Conservation (phyloP, 2,797 vertebrate genomes). For the Sarcophilus harrisii region DNA sequence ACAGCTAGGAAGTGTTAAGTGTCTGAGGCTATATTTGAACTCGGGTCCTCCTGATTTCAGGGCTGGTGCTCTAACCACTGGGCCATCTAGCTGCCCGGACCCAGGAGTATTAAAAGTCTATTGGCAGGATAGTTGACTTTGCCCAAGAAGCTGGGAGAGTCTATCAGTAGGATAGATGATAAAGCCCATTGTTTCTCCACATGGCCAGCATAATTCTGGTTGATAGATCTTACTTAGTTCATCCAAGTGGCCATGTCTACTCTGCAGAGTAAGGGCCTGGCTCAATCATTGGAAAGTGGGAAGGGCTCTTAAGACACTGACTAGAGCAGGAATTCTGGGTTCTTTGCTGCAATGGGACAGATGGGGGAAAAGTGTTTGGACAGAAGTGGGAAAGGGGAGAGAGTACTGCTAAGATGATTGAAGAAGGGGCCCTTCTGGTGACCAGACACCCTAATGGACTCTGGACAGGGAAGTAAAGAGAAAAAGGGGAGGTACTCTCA, state of each 20-base stretch:
- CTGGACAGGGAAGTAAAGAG: background rate
- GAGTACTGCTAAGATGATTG: background rate
- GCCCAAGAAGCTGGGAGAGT: background rate
- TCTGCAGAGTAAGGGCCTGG: background rate
- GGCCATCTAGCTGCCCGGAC: too few species aligned
- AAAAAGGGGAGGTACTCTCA: background rate
- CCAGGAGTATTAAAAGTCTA: background rate
- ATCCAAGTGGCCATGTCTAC: background rate
- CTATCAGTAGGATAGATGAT: background rate
- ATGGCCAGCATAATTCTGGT: background rate
- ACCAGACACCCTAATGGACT: background rate
- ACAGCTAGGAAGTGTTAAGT: too few species aligned
- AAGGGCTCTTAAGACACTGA: background rate
- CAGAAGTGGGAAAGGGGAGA: background rate
- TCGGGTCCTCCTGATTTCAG: too few species aligned
- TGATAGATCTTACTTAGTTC: background rate
- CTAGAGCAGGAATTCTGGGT: background rate
- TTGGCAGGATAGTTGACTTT: background rate
- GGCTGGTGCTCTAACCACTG: too few species aligned
- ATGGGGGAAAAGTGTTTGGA: background rate
- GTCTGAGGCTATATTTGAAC: too few species aligned
- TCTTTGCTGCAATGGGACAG: background rate
- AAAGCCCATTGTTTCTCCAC: background rate
- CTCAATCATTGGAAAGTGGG: background rate
- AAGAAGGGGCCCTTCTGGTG: background rate